Evolutionary conservation across 1,140 invertebrate species (phyloP).

Genomic region (Sarcophaga bullata): DNA sequence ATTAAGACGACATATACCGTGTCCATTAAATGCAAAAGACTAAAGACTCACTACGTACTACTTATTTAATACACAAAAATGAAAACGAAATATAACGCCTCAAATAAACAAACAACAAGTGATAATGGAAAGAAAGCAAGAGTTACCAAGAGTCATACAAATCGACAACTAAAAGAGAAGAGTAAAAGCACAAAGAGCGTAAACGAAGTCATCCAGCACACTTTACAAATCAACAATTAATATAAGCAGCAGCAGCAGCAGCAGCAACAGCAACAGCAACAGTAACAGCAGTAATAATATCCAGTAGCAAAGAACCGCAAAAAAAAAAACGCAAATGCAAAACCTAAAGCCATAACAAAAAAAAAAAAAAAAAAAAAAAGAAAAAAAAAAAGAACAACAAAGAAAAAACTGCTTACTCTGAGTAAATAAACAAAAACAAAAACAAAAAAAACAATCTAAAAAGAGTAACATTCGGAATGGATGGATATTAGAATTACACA

Average conservation of each 20-base stretch:
- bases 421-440: neutral
- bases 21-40: slow-evolving; percentile 35
- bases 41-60: slow-evolving; percentile 5
- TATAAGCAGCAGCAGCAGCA: neutral
- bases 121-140: slow-evolving; percentile 40
- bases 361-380: neutral
- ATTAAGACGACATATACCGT: slow-evolving; percentile 16
- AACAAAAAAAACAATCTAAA: too few relatives aligned
- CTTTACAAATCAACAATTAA: neutral
- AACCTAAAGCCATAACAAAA: too few relatives aligned
- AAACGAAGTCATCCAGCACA: neutral
- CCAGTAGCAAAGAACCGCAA: neutral
- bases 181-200: slow-evolving; percentile 2
- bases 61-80: neutral
- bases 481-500: neutral
- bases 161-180: neutral
- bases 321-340: too few relatives aligned
- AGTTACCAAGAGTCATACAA: slow-evolving; percentile 25
- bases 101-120: slow-evolving; percentile 31
- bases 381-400: neutral
- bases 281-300: slow-evolving; percentile 36
- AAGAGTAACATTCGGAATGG: neutral
- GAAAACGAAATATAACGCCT: slow-evolving; percentile 28
- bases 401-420: slow-evolving; percentile 21
- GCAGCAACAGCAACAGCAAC: slow-evolving; percentile 8